Evolutionary conservation across 2,888 invertebrate genomes (phyloP).

Genomic region (Nezara viridula): DNA sequence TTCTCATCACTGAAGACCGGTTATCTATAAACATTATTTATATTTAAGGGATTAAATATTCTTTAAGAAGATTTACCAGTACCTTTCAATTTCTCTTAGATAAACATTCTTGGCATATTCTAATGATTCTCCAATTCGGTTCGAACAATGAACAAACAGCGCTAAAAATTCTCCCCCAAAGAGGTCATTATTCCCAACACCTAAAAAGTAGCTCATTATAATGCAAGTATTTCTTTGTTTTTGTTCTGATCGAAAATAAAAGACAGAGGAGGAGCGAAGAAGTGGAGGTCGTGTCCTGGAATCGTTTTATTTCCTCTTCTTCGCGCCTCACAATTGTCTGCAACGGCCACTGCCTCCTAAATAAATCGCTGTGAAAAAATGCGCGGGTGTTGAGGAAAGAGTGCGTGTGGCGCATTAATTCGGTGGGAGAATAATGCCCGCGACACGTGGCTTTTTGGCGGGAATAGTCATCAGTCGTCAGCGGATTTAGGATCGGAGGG

Average conservation of each 20-base stretch:
- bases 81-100: no score
- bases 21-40: no score
- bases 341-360: conserved; percentile 37
- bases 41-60: no score
- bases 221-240: conserved; percentile 43
- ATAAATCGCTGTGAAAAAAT: conserved; percentile 35
- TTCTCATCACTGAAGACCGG: no score
- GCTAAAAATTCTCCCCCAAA: background rate
- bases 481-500: conserved; percentile 20
- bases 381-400: background rate
- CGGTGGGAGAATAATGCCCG: conserved; percentile 33
- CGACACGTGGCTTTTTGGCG: conserved; percentile 38
- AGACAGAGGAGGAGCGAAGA: background rate
- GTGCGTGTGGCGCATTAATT: conserved; percentile 47
- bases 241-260: conserved; percentile 9
- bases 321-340: conserved; percentile 47
- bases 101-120: no score
- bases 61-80: no score
- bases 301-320: conserved; percentile 40
- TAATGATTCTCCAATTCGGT: no score
- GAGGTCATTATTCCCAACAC: conserved; percentile 26
- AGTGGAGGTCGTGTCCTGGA: conserved; percentile 38
- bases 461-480: conserved; percentile 13
- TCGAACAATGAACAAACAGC: background rate
- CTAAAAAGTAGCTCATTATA: conserved; percentile 38